Conservation (phyloP, 2,888 invertebrate species). For the Agapostemon virescens region DNA sequence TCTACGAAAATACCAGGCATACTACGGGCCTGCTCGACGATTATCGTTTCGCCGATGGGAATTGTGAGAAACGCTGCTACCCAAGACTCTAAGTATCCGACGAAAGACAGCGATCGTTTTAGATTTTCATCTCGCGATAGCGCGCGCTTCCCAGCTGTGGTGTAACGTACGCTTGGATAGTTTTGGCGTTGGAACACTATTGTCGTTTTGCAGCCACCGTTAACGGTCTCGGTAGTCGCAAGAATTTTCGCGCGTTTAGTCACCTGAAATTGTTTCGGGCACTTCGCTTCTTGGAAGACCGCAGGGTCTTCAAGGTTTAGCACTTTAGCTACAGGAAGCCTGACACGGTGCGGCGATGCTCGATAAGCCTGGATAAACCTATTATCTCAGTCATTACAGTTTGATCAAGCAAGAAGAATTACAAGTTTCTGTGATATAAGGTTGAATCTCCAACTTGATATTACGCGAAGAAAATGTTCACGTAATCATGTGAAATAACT, state of each 20-base stretch:
- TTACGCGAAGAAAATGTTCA: too few relatives aligned
- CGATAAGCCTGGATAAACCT: too few relatives aligned
- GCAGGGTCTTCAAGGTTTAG: not conserved
- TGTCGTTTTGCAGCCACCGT: not conserved
- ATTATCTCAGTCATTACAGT: too few relatives aligned
- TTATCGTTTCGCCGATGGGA: not conserved
- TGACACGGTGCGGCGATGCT: too few relatives aligned
- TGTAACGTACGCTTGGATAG: not conserved
- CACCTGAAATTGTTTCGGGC: not conserved
- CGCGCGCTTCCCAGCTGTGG: not conserved
- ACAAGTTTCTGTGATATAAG: too few relatives aligned
- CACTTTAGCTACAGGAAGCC: slow-evolving; percentile 3
- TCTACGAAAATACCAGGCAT: slow-evolving; percentile 36
- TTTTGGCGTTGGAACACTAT: not conserved
- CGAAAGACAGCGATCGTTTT: not conserved
- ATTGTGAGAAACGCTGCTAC: slow-evolving; percentile 17
- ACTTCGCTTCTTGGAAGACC: not conserved
- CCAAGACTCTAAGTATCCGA: not conserved
- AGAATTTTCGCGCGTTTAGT: not conserved
- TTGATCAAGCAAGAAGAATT: too few relatives aligned
- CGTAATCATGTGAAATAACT: too few relatives aligned
- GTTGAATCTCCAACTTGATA: too few relatives aligned
- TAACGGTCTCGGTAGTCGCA: not conserved
- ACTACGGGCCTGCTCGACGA: slow-evolving; percentile 1
- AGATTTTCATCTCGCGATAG: not conserved